Conservation (phyloP, 2,113 vertebrate genomes). For the Gambusia affinis region DNA sequence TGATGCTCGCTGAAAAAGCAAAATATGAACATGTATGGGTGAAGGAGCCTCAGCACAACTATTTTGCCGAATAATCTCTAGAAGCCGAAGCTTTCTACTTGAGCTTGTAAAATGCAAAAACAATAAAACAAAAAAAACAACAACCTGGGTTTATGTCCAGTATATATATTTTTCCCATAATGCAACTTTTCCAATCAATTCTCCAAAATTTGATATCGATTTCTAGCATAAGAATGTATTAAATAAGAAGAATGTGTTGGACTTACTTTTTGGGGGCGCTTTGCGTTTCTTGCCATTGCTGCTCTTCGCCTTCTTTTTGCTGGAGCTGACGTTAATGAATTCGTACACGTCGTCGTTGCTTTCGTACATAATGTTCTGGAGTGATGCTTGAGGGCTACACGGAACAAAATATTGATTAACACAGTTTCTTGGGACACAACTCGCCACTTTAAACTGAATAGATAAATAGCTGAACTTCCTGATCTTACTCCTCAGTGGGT, state of each 20-base stretch:
- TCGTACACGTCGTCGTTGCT: constrained; percentile 33
- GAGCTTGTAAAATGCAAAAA: no score
- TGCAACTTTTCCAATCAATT: background rate
- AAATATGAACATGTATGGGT: no score
- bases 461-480: background rate
- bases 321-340: background rate
- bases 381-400: constrained; percentile 18
- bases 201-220: background rate
- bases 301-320: constrained; percentile 61
- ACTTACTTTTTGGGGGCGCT: constrained; percentile 76
- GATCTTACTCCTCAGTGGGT: constrained; percentile 53
- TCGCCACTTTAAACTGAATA: background rate
- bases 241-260: background rate
- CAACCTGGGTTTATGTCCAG: background rate
- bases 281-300: constrained; percentile 72
- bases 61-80: no score
- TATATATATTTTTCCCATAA: background rate
- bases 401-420: background rate
- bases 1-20: no score
- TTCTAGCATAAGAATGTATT: background rate
- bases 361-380: constrained; percentile 7
- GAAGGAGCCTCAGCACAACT: no score
- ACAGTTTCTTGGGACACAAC: background rate
- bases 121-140: no score
- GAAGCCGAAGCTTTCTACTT: background rate